Conservation (phyloP, 2,113 vertebrate genomes). For the Scopus umbretta region DNA sequence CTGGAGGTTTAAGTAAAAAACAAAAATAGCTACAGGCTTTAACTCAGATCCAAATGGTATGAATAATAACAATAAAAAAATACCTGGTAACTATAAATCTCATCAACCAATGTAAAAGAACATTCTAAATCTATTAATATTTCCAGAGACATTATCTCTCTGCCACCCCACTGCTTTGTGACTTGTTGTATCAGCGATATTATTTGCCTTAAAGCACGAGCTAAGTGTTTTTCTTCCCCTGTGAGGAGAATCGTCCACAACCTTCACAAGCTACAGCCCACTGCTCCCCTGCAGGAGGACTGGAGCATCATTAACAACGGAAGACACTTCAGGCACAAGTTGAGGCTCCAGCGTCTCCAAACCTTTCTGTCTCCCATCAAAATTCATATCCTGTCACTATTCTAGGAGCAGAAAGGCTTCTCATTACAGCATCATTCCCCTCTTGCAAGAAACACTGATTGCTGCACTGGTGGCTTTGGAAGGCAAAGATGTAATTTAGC, state of each 20-base stretch:
- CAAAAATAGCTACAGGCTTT: constrained; percentile 76
- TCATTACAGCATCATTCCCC: constrained; percentile 86
- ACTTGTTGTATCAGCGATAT: constrained; percentile 79
- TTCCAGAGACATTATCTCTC: constrained; percentile 79
- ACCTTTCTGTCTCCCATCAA: constrained; percentile 80
- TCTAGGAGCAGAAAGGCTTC: constrained; percentile 80
- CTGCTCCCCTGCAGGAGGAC: constrained; percentile 80
- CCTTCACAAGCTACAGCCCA: constrained; percentile 78
- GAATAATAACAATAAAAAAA: constrained; percentile 76
- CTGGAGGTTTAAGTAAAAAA: constrained; percentile 81
- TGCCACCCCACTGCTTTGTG: constrained; percentile 80
- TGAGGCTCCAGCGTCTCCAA: constrained; percentile 74
- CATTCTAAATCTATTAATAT: constrained; percentile 85
- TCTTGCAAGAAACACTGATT: constrained; percentile 85
- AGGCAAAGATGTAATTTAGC: constrained; percentile 93
- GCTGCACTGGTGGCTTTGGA: constrained; percentile 87
- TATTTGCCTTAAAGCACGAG: constrained; percentile 81
- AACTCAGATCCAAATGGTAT: constrained; percentile 70
- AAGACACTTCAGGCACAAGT: constrained; percentile 82
- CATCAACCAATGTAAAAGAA: constrained; percentile 77
- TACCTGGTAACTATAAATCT: constrained; percentile 81
- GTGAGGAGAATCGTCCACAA: constrained; percentile 73
- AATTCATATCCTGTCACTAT: constrained; percentile 81
- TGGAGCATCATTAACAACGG: constrained; percentile 78
- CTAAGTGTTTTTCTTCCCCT: constrained; percentile 83